phyloP scores from a whole-genome alignment of 2,888 invertebrate species.

The Lamellibrachia columna region DNA sequence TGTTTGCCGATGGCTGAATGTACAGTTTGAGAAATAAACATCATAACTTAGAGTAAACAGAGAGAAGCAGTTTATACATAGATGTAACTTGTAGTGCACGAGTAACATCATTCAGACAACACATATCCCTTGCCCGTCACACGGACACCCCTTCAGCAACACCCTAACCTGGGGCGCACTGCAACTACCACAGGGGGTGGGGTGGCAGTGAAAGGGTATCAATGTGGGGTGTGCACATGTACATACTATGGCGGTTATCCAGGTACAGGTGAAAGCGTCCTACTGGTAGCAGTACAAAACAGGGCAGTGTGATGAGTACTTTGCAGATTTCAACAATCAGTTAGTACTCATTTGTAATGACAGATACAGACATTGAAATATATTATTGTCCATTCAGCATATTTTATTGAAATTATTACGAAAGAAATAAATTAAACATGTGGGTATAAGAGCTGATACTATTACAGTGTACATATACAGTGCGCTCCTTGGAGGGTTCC shows the following conservation, averaged over 20 bases:
- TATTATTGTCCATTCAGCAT: background rate
- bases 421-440: background rate
- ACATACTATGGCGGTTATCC: constrained; percentile 6
- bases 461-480: background rate
- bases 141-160: background rate
- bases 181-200: background rate
- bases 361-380: background rate
- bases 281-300: background rate
- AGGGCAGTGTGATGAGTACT: background rate
- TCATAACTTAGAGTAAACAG: background rate
- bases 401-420: background rate
- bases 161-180: background rate
- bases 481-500: too few species aligned
- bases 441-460: background rate
- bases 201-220: background rate
- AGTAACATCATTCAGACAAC: background rate
- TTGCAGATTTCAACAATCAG: background rate
- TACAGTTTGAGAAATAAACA: background rate
- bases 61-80: background rate
- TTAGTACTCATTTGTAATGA: background rate
- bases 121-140: background rate
- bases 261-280: constrained; percentile 3
- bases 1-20: background rate
- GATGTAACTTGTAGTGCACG: background rate
- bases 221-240: background rate